Evolutionary conservation across 2,113 vertebrate genomes (phyloP).

Genomic region (Bungarus multicinctus): DNA sequence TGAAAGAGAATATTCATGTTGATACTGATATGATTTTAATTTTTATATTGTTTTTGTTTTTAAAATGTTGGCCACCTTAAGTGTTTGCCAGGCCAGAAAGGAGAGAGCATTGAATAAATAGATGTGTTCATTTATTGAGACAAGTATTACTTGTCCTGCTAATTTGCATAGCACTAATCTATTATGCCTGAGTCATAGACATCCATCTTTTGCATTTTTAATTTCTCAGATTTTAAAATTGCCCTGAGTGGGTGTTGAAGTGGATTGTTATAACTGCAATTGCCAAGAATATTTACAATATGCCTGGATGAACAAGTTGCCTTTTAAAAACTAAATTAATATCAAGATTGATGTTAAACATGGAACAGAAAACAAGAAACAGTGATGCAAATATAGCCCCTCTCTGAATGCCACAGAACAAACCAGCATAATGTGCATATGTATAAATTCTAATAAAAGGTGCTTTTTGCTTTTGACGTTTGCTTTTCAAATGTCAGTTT

Average conservation of each 20-base stretch:
- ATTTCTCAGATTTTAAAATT: slow-evolving; percentile 15
- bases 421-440: slow-evolving; percentile 12
- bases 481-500: slow-evolving; percentile 57
- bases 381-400: slow-evolving; percentile 34
- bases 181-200: neutral
- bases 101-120: neutral
- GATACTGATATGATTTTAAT: neutral
- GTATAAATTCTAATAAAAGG: slow-evolving; percentile 48
- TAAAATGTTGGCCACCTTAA: neutral
- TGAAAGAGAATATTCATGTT: neutral
- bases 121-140: neutral
- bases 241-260: slow-evolving; percentile 8
- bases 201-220: neutral
- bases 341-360: slow-evolving; percentile 25
- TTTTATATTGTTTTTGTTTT: neutral
- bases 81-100: neutral
- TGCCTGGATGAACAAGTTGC: slow-evolving; percentile 36
- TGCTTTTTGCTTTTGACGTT: slow-evolving; percentile 43
- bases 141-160: neutral
- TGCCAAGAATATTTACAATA: slow-evolving; percentile 45
- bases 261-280: slow-evolving; percentile 47
- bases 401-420: neutral
- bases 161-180: neutral
- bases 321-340: slow-evolving; percentile 45
- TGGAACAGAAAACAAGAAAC: slow-evolving; percentile 38